Percentiles rank a stretch among this genome's conserved stretches.
phyloP scores from a whole-genome alignment of 2,113 vertebrate genomes.

The Chlamydotis undulata region DNA sequence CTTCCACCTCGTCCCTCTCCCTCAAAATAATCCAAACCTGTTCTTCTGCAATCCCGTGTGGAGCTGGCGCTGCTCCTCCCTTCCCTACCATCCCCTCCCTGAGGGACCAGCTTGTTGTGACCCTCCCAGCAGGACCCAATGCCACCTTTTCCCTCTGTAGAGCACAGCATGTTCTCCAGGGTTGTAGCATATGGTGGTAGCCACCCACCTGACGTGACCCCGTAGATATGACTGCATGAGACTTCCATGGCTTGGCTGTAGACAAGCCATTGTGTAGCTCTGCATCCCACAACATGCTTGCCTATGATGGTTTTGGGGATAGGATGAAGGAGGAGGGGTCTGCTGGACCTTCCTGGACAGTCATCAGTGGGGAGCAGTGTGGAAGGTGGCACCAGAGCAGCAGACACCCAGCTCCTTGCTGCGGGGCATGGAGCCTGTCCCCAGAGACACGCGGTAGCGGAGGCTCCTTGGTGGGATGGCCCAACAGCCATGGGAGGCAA shows the following conservation, averaged over 20 bases:
- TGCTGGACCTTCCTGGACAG: neutral
- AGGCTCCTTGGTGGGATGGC: neutral
- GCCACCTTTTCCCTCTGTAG: neutral
- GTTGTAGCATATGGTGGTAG: neutral
- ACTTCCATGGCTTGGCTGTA: neutral
- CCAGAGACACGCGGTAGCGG: fast-evolving
- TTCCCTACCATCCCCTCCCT: neutral
- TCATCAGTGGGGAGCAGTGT: fast-evolving
- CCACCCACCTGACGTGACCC: neutral
- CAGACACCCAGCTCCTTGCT: fast-evolving
- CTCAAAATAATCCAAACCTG: neutral
- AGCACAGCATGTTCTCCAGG: neutral
- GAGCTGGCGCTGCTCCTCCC: neutral
- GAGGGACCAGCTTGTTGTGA: neutral
- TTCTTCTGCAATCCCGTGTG: neutral
- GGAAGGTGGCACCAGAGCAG: neutral
- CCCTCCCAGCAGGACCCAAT: neutral
- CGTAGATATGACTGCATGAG: neutral
- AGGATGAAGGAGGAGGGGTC: neutral
- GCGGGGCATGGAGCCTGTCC: neutral
- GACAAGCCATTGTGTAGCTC: neutral
- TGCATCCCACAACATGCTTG: neutral
- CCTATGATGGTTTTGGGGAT: neutral
- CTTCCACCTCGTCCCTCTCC: neutral
- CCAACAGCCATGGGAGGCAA: neutral